These are phyloP conservation scores for Carcinoscorpius rotundicauda DNA, from an alignment of 1,140 invertebrate species.

Conservation along the genomic window DNA sequence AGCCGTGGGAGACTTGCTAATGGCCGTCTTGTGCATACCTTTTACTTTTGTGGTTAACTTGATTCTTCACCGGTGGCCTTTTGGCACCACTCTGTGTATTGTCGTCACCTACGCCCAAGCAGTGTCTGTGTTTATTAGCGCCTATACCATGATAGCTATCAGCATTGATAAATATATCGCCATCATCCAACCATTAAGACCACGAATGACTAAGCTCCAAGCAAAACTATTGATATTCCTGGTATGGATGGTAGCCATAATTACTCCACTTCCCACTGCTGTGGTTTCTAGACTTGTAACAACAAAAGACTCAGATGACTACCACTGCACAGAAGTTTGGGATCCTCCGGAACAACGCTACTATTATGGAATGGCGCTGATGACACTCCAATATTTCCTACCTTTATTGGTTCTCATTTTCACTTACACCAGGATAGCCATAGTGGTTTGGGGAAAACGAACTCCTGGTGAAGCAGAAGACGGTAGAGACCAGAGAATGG, in stretches of 20 bases:
- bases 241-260: conserved; percentile 61
- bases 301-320: conserved; percentile 35
- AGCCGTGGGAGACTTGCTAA: conserved; percentile 68
- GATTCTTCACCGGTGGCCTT: conserved; percentile 67
- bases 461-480: conserved; percentile 73
- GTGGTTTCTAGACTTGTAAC: conserved; percentile 39
- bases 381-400: conserved; percentile 74
- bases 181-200: conserved; percentile 72
- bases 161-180: conserved; percentile 73
- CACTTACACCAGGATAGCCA: conserved; percentile 71
- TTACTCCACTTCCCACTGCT: conserved; percentile 63
- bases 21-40: conserved; percentile 71
- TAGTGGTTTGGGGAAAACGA: conserved; percentile 77
- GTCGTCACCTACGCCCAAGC: conserved; percentile 54
- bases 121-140: conserved; percentile 37
- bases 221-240: conserved; percentile 54
- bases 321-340: conserved; percentile 24
- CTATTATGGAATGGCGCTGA: conserved; percentile 59
- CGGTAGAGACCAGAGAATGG: conserved; percentile 62
- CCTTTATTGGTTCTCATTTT: conserved; percentile 69
- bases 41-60: conserved; percentile 65
- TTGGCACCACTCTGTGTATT: conserved; percentile 59
- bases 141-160: conserved; percentile 72
- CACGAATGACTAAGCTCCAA: conserved; percentile 56
- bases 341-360: conserved; percentile 36